Evolutionary conservation across 2,113 vertebrate species (phyloP).

Genomic region (Dinomys branickii): DNA sequence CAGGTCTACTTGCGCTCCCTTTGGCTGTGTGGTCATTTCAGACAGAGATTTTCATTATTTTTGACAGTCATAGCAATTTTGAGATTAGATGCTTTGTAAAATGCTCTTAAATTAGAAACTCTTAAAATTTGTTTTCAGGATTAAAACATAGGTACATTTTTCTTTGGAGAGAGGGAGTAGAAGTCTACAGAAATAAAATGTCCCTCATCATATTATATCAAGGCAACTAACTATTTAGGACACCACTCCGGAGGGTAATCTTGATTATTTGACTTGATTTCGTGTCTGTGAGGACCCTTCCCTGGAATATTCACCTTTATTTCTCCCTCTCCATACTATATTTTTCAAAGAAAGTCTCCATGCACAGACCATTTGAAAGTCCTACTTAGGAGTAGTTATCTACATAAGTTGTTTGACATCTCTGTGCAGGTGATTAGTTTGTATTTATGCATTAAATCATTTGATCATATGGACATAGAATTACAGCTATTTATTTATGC

Average conservation of each 20-base stretch:
- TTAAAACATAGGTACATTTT: not conserved
- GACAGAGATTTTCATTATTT: not conserved
- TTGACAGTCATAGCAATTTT: not conserved
- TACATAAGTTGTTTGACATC: not conserved
- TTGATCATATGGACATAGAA: not conserved
- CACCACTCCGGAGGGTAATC: not conserved
- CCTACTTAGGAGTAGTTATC: not conserved
- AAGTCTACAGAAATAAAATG: not conserved
- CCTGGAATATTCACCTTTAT: not conserved
- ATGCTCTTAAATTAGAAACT: not conserved
- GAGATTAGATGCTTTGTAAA: not conserved
- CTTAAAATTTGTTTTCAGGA: not conserved
- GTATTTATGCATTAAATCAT: not conserved
- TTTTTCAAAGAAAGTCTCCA: not conserved
- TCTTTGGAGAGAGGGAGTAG: not conserved
- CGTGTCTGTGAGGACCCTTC: not conserved
- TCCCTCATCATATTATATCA: not conserved
- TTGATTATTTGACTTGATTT: not conserved
- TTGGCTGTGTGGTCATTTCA: not conserved
- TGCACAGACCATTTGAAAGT: not conserved
- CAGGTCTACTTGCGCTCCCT: not conserved
- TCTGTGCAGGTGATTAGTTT: not conserved
- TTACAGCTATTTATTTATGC: not conserved
- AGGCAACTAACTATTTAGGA: not conserved
- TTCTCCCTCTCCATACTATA: not conserved